These are phyloP conservation scores for Montipora efflorescens DNA, from an alignment of 64 coral and sea anemone genomes.

Conservation along the genomic window DNA sequence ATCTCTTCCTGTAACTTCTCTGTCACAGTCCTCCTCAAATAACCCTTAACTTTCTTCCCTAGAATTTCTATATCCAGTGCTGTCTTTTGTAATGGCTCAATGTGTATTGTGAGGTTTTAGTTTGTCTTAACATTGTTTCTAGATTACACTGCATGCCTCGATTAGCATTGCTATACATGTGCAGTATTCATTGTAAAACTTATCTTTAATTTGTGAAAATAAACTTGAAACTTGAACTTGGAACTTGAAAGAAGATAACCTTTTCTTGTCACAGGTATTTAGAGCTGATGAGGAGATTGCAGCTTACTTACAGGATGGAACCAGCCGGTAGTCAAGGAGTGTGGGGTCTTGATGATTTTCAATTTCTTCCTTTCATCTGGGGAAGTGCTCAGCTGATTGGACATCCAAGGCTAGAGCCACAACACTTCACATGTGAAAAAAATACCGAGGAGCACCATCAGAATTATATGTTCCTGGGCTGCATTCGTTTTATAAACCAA, in stretches of 20 bases:
- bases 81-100: too few species aligned
- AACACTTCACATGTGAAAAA: conserved; percentile 53
- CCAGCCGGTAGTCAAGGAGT: conserved; percentile 98
- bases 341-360: conserved; percentile 98
- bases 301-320: conserved; percentile 85
- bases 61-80: too few species aligned
- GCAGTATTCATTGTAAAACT: too few species aligned
- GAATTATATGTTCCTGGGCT: conserved; percentile 95
- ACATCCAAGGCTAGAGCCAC: conserved; percentile 64
- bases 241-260: not conserved
- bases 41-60: too few species aligned
- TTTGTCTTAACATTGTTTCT: too few species aligned
- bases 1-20: too few species aligned
- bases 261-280: conserved; percentile 72
- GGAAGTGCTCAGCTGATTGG: conserved; percentile 92
- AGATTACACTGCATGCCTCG: too few species aligned
- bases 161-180: too few species aligned
- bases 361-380: conserved; percentile 99
- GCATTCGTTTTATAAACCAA: conserved; percentile 85
- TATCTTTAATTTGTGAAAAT: too few species aligned
- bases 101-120: too few species aligned
- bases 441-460: conserved; percentile 39
- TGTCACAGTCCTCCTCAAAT: too few species aligned
- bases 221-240: too few species aligned
- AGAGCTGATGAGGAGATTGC: conserved; percentile 85